Base-by-base conservation (phyloP, 2,113 vertebrate genomes). In the Ammodytes dubius region DNA sequence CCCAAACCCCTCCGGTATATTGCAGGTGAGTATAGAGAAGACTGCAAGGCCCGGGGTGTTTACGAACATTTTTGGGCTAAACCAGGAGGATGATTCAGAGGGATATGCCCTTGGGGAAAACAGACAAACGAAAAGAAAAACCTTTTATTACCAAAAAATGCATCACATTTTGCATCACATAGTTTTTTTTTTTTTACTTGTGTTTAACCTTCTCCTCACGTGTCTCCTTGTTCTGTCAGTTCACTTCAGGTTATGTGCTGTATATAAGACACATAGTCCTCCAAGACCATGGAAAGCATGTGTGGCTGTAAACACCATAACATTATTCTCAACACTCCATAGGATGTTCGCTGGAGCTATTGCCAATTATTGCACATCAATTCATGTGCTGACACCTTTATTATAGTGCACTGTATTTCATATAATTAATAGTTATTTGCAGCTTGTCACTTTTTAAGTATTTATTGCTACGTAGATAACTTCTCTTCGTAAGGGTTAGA, bases 1-100 rank as follows among this genome's bases (percentile, higher is more conserved):
- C 42, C 7, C 52, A 35, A 73, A 84, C 60, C 52, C 54, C 63
- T 77, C 64, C 39, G 65, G 66, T 64, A 67, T 69, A 27, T 27
- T 27, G 27, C 2, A 52, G 70, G 65, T 83, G 27, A 50, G 75
- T 27, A 64, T 61, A 7, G 9, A 82, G 52, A 54, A 46, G 56
- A 84, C 27, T 60, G 27, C 27, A 27, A 27, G 37, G 47, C 57
- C 46, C 43, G 52, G 35, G 43, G 43, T 68, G 39, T 71, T 82
- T 17, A 64, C 77, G 56, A 43, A 46, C 54, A 53, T 67, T 59
- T 65, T 75, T 61, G 10, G 4, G 39, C 37, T 63, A 39, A 74
- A 54, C 56, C 56, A 76, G 6, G 10, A 37, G 39, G 52, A 60
- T 59, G 17, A 65, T 12, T 47, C 63, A 17, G 19, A 60, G 39